Evolutionary conservation across 37 sponge, comb jelly and placozoan species (phyloP), one percentile per base, ranked within the genome.

Genomic region (Agelas oroides): DNA sequence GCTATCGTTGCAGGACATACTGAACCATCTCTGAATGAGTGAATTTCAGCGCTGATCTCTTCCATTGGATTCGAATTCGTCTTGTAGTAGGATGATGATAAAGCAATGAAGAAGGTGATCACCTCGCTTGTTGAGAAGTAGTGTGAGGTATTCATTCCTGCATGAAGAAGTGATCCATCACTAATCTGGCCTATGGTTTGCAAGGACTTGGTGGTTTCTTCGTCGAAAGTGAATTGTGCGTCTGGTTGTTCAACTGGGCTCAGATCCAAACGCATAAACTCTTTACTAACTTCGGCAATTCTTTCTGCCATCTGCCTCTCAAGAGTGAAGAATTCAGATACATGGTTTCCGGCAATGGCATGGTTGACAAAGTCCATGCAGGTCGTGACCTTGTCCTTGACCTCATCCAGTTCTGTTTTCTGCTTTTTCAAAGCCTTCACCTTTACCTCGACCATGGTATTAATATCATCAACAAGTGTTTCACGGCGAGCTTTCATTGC

Each of bases 81-180:
- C 52, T 89, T 89, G 78, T 62, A 89, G 72, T 60, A 89, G 36
- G 89, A 74, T 18, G 89, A 77, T 8, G 89, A 89, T 1, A 89
- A 73, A 59, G 89, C 66, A 35, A 89, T 53, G 72, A 52, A 89
- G 52, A 89, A 89, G 1, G 75, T 77, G 53, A 83, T 68, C n/a
- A 89, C 61, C 61, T 89, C 83, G 28, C 77, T 82, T n/a, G 77
- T 38, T 23, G 28, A 35, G 72, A 77, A 83, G 28, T 66, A 54
- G 53, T 58, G 41, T 70, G 53, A 18, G n/a, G 59, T 33, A 36
- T 62, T 66, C 20, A 25, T 15, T 28, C 83, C 70, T 14, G 57
- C 76, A 36, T 89, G 62, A 38, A 89, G 83, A 11, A 77, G 6
- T 24, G 78, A 77, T 2, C 89, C 89, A 70, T 89, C 83, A 46